phyloP scores from a whole-genome alignment of 2,797 vertebrate genomes.

The Ctenopoma kingsleyae region DNA sequence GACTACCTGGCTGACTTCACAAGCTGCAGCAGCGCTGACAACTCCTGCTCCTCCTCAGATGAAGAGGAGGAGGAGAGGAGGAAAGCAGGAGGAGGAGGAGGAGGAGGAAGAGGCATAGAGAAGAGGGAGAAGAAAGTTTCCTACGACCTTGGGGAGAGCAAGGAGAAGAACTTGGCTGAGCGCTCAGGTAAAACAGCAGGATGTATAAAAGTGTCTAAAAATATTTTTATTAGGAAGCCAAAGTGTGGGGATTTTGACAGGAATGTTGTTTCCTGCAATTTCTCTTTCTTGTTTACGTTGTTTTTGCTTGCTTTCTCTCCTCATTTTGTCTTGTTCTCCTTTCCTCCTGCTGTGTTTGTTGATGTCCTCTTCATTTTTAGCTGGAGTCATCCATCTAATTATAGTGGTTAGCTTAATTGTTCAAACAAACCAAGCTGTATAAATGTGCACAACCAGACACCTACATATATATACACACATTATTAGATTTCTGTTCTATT shows the following conservation, averaged over 20 bases:
- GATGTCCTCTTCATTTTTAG: conserved; percentile 9
- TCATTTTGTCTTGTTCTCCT: conserved; percentile 15
- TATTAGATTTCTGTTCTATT: conserved; percentile 3
- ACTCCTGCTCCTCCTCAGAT: conserved; percentile 87
- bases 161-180: conserved; percentile 88
- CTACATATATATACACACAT: background rate
- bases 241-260: conserved; percentile 21
- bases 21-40: conserved; percentile 88
- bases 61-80: conserved; percentile 86
- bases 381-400: conserved; percentile 54
- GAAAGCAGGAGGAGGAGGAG: conserved; percentile 75
- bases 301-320: background rate
- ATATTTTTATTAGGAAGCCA: conserved; percentile 47
- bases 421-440: conserved; percentile 34
- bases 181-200: conserved; percentile 87
- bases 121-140: conserved; percentile 90
- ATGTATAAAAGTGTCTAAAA: conserved; percentile 29
- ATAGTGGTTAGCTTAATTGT: conserved; percentile 47
- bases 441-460: background rate
- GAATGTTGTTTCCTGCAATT: conserved; percentile 20
- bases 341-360: conserved; percentile 29
- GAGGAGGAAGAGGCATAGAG: conserved; percentile 80
- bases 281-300: conserved; percentile 8
- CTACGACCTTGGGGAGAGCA: conserved; percentile 86
- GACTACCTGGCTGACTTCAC: conserved; percentile 85